phyloP scores from a whole-genome alignment of 1,140 invertebrate genomes.

The Drosophila persimilis region DNA sequence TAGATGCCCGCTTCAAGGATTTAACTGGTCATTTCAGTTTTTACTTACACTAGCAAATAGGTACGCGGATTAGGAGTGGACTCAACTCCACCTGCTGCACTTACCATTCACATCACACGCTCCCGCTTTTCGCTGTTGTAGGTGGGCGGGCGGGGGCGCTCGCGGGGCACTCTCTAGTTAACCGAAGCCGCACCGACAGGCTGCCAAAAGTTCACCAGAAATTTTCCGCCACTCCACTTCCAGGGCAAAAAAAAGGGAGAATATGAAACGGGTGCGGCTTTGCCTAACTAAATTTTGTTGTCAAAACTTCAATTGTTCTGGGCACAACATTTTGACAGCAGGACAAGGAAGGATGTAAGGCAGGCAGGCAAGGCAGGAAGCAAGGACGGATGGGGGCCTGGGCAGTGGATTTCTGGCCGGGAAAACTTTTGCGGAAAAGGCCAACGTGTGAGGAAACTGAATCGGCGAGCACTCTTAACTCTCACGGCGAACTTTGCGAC shows the following conservation, averaged over 20 bases:
- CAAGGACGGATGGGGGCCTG: slow-evolving; percentile 9
- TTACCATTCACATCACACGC: slow-evolving; percentile 78
- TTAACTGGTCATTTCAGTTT: no score
- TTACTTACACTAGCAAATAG: no score
- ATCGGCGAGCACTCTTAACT: slow-evolving; percentile 71
- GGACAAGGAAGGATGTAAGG: slow-evolving; percentile 4
- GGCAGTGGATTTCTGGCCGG: no score
- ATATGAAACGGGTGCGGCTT: slow-evolving; percentile 35
- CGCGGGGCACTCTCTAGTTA: slow-evolving; percentile 29
- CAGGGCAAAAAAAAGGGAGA: slow-evolving; percentile 14
- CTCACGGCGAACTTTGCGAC: slow-evolving; percentile 61
- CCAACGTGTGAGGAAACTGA: slow-evolving; percentile 41
- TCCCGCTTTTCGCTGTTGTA: slow-evolving; percentile 31
- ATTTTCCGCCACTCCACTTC: slow-evolving; percentile 33
- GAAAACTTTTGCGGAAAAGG: slow-evolving; percentile 56
- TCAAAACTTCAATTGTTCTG: slow-evolving; percentile 68
- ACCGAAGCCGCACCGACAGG: slow-evolving; percentile 39
- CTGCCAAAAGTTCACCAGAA: slow-evolving; percentile 28
- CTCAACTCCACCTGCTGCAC: slow-evolving; percentile 43
- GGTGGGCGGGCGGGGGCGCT: slow-evolving; percentile 6
- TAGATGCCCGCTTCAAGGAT: no score
- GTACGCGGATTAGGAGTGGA: slow-evolving; percentile 8
- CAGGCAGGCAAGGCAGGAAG: slow-evolving; percentile 8
- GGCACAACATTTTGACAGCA: slow-evolving; percentile 60
- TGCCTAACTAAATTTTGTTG: slow-evolving; percentile 69